phyloP scores from a whole-genome alignment of 2,113 vertebrate species.

The Anoura caudifer region DNA sequence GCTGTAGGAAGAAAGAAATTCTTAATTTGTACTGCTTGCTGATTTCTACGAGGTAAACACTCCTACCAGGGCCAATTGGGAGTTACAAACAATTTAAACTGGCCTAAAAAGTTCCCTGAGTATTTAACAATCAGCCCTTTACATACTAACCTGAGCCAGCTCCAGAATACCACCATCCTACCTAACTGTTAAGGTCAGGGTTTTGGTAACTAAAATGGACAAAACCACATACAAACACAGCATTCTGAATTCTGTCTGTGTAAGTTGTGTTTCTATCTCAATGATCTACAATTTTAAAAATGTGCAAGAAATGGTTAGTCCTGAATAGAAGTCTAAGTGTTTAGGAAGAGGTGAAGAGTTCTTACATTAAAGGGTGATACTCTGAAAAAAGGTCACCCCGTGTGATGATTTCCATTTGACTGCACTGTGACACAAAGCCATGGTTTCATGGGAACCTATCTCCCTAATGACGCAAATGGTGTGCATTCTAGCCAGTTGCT shows the following conservation, averaged over 20 bases:
- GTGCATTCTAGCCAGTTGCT: background rate
- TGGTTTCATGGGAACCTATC: background rate
- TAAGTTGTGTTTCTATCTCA: background rate
- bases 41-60: background rate
- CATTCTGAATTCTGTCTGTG: background rate
- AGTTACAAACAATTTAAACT: background rate
- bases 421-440: background rate
- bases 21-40: background rate
- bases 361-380: background rate
- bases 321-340: background rate
- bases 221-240: background rate
- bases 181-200: background rate
- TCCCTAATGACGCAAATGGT: rapidly evolving
- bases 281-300: background rate
- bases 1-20: background rate
- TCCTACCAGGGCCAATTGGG: background rate
- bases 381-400: background rate
- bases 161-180: background rate
- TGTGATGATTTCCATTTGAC: background rate
- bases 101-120: background rate
- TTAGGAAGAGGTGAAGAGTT: background rate
- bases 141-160: background rate
- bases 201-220: background rate
- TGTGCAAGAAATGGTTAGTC: background rate
- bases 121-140: background rate